These are phyloP conservation scores for Pseudobourletiella spinata DNA, from an alignment of 1,140 invertebrate species.

Conservation along the genomic window DNA sequence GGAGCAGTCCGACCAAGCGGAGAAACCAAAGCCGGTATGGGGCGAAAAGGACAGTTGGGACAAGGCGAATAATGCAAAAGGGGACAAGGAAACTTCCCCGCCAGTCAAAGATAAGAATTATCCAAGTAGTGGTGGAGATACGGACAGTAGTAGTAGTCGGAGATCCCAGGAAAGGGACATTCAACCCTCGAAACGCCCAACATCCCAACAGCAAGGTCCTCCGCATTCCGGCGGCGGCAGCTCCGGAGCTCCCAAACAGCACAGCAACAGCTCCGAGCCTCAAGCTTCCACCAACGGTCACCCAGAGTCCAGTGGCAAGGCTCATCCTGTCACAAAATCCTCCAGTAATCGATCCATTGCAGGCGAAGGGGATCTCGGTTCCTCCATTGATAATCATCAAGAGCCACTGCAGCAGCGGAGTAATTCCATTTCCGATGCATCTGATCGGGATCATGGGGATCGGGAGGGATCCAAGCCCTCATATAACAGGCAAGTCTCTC, in stretches of 20 bases:
- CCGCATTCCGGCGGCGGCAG: no score
- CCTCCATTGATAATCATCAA: not conserved
- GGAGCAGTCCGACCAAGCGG: constrained; percentile 9
- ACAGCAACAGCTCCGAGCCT: no score
- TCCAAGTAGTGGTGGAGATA: no score
- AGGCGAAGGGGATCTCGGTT: not conserved
- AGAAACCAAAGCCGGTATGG: constrained; percentile 17
- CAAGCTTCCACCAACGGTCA: no score
- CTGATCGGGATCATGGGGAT: constrained; percentile 1
- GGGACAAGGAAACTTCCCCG: constrained; percentile 2
- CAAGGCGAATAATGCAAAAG: not conserved
- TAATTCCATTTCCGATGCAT: not conserved
- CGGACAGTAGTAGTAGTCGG: no score
- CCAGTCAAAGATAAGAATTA: constrained; percentile 4
- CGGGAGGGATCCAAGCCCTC: not conserved
- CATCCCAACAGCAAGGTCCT: no score
- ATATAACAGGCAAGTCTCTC: not conserved
- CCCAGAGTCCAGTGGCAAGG: not conserved
- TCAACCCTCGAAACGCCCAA: not conserved
- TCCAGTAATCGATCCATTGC: not conserved
- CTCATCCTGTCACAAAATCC: not conserved
- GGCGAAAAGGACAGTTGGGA: constrained; percentile 14
- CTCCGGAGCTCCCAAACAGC: no score
- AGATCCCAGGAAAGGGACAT: constrained; percentile 3
- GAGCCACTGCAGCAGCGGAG: not conserved